Evolutionary conservation across 2,888 invertebrate species (phyloP).

Genomic region (Chaetogeoica ovagalla): DNA sequence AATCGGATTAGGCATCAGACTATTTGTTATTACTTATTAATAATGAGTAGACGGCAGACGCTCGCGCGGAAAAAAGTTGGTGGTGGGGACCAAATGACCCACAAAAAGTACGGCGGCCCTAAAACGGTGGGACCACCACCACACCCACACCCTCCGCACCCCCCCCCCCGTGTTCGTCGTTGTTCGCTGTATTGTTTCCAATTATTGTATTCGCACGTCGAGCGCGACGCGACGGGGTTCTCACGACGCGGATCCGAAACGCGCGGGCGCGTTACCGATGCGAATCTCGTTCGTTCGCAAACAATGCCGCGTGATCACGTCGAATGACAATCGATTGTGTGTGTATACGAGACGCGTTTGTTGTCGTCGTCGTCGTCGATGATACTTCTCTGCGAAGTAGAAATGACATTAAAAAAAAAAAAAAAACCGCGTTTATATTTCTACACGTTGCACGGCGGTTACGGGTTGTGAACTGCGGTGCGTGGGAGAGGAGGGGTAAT

Average conservation of each 20-base stretch:
- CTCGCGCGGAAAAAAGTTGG: no score
- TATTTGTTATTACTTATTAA: no score
- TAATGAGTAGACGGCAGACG: no score
- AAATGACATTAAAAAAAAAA: neutral
- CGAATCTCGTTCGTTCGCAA: neutral
- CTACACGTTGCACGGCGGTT: neutral
- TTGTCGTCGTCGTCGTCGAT: no score
- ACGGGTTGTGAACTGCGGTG: constrained; percentile 38
- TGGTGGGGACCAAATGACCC: constrained; percentile 18
- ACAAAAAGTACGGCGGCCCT: no score
- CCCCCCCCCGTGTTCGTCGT: neutral
- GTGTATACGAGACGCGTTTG: neutral
- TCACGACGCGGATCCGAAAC: constrained; percentile 10
- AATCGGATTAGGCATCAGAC: constrained; percentile 15
- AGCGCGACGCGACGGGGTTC: neutral
- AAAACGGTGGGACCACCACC: no score
- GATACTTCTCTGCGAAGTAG: no score
- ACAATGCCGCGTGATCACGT: neutral
- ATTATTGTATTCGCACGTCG: constrained; percentile 17
- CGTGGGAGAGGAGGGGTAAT: neutral
- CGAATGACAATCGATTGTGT: neutral
- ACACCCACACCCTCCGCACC: neutral
- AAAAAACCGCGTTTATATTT: constrained; percentile 17
- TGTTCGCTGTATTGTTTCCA: neutral
- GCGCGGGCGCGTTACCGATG: constrained; percentile 6